Evolutionary conservation across 2,888 invertebrate species (phyloP).

Genomic region (Lasioglossum lativentre): DNA sequence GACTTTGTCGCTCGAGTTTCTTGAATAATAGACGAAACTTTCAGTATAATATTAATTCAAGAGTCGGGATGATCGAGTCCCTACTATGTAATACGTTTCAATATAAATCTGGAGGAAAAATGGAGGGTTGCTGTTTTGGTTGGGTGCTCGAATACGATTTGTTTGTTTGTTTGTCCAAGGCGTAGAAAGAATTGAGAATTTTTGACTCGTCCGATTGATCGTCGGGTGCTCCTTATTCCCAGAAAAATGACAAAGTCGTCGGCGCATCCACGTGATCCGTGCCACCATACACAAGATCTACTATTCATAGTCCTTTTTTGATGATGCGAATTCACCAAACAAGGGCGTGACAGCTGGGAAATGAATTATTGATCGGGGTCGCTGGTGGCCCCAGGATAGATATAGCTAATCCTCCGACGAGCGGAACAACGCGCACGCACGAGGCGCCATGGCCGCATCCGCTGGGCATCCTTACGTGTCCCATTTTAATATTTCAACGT

Average conservation of each 20-base stretch:
- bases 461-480: background rate
- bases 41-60: background rate
- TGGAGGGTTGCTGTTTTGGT: background rate
- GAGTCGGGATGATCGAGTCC: background rate
- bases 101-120: too few relatives aligned
- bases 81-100: too few relatives aligned
- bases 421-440: slow-evolving; percentile 50
- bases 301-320: too few relatives aligned
- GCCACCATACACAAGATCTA: too few relatives aligned
- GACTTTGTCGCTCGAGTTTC: too few relatives aligned
- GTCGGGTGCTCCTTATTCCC: background rate
- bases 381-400: slow-evolving; percentile 57
- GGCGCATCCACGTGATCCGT: background rate
- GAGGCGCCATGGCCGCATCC: slow-evolving; percentile 13
- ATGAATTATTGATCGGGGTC: slow-evolving; percentile 79
- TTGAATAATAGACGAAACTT: too few relatives aligned
- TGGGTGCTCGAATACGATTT: too few relatives aligned
- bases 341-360: slow-evolving; percentile 73
- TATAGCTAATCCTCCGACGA: slow-evolving; percentile 66
- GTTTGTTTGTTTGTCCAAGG: background rate
- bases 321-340: slow-evolving; percentile 41
- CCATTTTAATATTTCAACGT: background rate
- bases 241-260: background rate
- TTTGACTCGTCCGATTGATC: background rate
- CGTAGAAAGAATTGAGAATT: background rate